Evolutionary conservation across 2,113 vertebrate genomes (phyloP), one percentile per base, ranked within the genome.

Genomic region (Rhinogobius similis): DNA sequence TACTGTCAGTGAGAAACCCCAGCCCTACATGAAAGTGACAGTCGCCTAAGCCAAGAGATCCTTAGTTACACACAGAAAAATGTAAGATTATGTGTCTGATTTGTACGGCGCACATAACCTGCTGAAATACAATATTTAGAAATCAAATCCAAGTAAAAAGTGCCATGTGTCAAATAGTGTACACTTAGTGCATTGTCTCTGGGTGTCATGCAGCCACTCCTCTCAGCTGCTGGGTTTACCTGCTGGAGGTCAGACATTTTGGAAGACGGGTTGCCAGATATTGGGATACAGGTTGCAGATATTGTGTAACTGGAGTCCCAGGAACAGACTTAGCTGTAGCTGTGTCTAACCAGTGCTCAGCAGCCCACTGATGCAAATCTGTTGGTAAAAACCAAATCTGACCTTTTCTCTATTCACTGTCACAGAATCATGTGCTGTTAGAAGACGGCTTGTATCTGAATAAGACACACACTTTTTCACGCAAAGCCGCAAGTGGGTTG

Each of bases 291-390:
- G 77, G 76, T 79, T n/a, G n/a, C n/a, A n/a, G n/a, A n/a, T n/a
- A n/a, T n/a, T n/a, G n/a, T n/a, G n/a, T 84, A 74, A 78, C 79
- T 68, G 69, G 77, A 81, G 82, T 86, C 83, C 77, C 29, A 65
- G 72, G 76, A 79, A 74, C 79, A 41, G 39, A 12, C 46, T 20
- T 76, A 29, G 41, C 70, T 58, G 76, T 73, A 81, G 77, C 83
- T 82, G 67, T 62, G 41, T 67, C 67, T 76, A 38, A 65, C 32
- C 16, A 55, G 79, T 21, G 29, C 62, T 70, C 63, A 61, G 39
- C 77, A 70, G 72, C 70, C n/a, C 53, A 48, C 61, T 41, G 76
- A 79, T 76, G 77, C 59, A 64, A 73, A 81, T 77, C 65, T 52
- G 55, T 79, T 77, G 74, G 76, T 70, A 67, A 75, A 79, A 80